phyloP scores from a whole-genome alignment of 2,113 vertebrate genomes.

The Zapornia atra region DNA sequence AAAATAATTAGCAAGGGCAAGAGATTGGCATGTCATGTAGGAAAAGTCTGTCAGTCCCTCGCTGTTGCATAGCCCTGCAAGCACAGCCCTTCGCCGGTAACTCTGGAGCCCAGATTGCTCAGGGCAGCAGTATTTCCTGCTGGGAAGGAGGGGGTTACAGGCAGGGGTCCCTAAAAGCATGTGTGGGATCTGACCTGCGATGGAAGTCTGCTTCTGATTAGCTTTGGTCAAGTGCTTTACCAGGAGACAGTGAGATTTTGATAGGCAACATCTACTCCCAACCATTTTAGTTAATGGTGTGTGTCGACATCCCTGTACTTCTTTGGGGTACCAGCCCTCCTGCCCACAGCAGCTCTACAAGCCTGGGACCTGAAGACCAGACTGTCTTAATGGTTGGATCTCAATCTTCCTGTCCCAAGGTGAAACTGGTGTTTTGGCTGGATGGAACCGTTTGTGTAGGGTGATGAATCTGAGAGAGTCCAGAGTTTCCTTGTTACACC shows the following conservation, averaged over 20 bases:
- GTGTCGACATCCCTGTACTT: not conserved
- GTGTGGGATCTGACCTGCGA: not conserved
- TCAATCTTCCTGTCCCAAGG: not conserved
- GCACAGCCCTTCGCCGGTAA: not conserved
- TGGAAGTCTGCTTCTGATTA: not conserved
- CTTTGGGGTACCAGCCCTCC: not conserved
- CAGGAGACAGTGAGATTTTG: not conserved
- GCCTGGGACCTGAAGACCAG: not conserved
- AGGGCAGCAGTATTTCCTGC: not conserved
- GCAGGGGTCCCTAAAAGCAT: not conserved
- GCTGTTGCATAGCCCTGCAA: not conserved
- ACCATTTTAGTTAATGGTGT: fast-evolving
- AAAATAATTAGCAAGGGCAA: not conserved
- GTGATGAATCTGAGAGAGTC: not conserved
- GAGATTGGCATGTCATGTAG: not conserved
- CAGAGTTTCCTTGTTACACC: not conserved
- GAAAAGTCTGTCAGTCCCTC: fast-evolving
- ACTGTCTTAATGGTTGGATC: not conserved
- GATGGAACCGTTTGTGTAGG: not conserved
- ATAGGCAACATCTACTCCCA: not conserved
- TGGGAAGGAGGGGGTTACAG: not conserved
- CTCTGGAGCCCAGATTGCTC: not conserved
- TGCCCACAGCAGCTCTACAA: fast-evolving
- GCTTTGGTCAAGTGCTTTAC: not conserved
- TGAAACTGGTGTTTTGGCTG: not conserved